Conservation (phyloP, 1,140 invertebrate genomes). For the Cataglyphis hispanica region DNA sequence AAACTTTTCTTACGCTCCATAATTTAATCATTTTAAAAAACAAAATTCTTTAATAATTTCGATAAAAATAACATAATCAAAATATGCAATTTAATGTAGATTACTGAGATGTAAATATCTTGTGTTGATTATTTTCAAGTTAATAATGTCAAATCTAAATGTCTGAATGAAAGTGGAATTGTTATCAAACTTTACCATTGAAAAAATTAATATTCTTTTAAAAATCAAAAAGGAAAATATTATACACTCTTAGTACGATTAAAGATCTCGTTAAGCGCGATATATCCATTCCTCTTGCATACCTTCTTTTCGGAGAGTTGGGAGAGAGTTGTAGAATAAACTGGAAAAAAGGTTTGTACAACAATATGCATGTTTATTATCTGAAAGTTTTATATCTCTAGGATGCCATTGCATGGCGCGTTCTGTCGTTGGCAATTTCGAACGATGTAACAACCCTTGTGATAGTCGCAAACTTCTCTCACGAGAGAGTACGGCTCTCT, state of each 20-base stretch:
- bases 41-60: neutral
- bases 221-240: neutral
- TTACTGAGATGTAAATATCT: neutral
- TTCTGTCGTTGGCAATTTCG: conserved; percentile 75
- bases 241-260: neutral
- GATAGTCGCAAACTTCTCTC: conserved; percentile 27
- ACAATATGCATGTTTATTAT: conserved; percentile 86
- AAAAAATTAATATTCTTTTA: neutral
- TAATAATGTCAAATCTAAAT: neutral
- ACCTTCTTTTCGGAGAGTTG: neutral
- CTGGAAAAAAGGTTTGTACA: conserved; percentile 76
- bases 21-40: neutral
- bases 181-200: neutral
- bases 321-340: neutral
- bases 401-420: conserved; percentile 79
- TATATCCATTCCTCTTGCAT: neutral
- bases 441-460: conserved; percentile 65
- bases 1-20: neutral
- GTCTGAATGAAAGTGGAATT: neutral
- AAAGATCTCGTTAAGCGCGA: neutral
- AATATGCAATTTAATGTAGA: neutral
- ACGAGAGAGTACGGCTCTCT: neutral
- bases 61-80: neutral
- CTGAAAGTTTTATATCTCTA: conserved; percentile 84
- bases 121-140: neutral